Evolutionary conservation across 1,140 invertebrate species (phyloP).

Genomic region (Danaus plexippus): DNA sequence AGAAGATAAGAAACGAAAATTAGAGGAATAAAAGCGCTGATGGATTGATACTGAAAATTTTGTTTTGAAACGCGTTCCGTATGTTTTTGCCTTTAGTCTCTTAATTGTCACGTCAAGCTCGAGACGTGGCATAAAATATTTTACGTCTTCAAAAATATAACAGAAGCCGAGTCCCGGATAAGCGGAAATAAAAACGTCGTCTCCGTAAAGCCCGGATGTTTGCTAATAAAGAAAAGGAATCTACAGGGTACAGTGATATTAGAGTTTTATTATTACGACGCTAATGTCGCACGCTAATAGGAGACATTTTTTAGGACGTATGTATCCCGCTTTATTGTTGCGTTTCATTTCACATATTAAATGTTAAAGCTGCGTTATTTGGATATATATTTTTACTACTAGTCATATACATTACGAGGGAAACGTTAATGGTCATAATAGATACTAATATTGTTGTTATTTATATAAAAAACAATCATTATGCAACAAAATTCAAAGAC

Average conservation of each 20-base stretch:
- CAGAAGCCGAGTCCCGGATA: slow-evolving; percentile 25
- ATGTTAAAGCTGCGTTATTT: neutral
- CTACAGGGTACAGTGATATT: slow-evolving; percentile 24
- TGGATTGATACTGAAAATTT: too few species aligned
- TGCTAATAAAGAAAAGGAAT: slow-evolving; percentile 40
- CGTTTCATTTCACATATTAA: slow-evolving; percentile 5
- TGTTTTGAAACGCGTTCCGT: too few species aligned
- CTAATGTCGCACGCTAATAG: slow-evolving; percentile 35
- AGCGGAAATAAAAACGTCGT: slow-evolving; percentile 52
- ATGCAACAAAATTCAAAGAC: too few species aligned
- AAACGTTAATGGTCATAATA: too few species aligned
- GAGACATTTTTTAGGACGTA: slow-evolving; percentile 21
- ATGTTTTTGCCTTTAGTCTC: slow-evolving; percentile 4
- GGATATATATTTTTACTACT: neutral
- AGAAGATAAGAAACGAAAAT: too few species aligned
- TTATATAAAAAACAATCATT: too few species aligned
- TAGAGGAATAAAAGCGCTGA: too few species aligned
- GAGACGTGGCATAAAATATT: slow-evolving; percentile 29
- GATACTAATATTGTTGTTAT: too few species aligned
- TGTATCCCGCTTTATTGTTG: slow-evolving; percentile 4
- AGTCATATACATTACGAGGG: too few species aligned
- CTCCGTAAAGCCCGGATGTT: slow-evolving; percentile 24
- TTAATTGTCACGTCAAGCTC: slow-evolving; percentile 17
- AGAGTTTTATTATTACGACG: slow-evolving; percentile 46
- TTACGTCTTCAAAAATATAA: slow-evolving; percentile 41